A percentile compares a stretch with the other conserved stretches of the same genome.
These are phyloP conservation scores for Drymonia ruficornis DNA, from an alignment of 2,888 invertebrate genomes.

Conservation along the genomic window DNA sequence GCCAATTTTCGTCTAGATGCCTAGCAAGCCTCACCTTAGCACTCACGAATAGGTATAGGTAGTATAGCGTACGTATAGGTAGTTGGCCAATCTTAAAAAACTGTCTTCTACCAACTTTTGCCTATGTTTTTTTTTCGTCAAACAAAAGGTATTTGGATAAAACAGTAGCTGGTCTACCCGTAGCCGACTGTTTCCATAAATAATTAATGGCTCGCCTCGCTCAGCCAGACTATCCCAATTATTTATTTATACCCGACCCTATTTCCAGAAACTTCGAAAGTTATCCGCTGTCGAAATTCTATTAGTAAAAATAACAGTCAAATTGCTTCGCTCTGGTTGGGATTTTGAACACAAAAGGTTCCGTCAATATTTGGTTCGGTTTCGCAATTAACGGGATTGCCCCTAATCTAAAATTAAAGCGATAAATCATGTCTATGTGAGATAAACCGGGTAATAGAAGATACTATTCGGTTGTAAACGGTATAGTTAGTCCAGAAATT, in stretches of 20 bases:
- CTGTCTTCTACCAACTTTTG: neutral
- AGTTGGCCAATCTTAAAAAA: too few relatives aligned
- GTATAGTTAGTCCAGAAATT: too few relatives aligned
- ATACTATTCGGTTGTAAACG: too few relatives aligned
- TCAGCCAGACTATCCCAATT: constrained; percentile 42
- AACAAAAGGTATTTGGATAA: constrained; percentile 29
- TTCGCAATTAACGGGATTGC: neutral
- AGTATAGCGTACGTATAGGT: too few relatives aligned
- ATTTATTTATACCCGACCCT: constrained; percentile 56
- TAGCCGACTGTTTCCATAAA: constrained; percentile 47
- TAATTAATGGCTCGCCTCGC: constrained; percentile 50
- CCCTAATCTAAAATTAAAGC: neutral
- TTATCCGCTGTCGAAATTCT: constrained; percentile 26
- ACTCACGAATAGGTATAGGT: too few relatives aligned
- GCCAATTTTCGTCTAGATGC: too few relatives aligned
- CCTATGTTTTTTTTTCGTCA: neutral
- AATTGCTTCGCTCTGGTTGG: constrained; percentile 7
- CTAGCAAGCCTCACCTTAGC: too few relatives aligned
- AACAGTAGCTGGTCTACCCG: constrained; percentile 38
- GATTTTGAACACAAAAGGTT: constrained; percentile 1
- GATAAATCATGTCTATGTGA: neutral
- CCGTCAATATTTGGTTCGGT: constrained; percentile 1
- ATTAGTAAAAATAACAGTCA: constrained; percentile 21
- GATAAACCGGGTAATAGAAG: too few relatives aligned
- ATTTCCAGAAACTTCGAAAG: constrained; percentile 42